Evolutionary conservation across 2,888 invertebrate species (phyloP).

Genomic region (Coelogynopora nodosa): DNA sequence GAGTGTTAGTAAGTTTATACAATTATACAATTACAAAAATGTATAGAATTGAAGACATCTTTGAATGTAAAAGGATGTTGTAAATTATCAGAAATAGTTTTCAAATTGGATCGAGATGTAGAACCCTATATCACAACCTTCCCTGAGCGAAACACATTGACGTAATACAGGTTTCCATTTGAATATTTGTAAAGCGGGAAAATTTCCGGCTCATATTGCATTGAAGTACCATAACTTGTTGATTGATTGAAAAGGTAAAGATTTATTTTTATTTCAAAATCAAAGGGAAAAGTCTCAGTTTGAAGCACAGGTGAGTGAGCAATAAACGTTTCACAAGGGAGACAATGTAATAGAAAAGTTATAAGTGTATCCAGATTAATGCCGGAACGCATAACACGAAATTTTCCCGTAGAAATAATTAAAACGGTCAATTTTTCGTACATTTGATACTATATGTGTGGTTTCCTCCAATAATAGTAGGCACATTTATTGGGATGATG

Average conservation of each 20-base stretch:
- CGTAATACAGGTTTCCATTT: too few relatives aligned
- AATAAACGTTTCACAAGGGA: not conserved
- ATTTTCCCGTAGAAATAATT: not conserved
- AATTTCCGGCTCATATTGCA: too few relatives aligned
- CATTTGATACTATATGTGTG: not conserved
- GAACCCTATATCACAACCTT: not conserved
- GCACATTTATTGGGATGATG: not conserved
- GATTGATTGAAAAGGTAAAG: not conserved
- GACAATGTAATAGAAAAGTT: not conserved
- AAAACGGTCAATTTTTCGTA: not conserved
- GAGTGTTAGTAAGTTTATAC: too few relatives aligned
- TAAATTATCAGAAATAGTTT: not conserved
- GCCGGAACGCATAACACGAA: not conserved
- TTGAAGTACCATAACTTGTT: not conserved
- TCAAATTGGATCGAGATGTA: not conserved
- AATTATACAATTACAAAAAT: too few relatives aligned
- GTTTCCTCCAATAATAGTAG: not conserved
- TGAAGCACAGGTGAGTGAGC: not conserved
- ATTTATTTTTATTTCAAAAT: not conserved
- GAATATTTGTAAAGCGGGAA: too few relatives aligned
- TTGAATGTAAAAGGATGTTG: not conserved
- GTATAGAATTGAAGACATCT: too few relatives aligned
- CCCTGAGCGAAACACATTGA: too few relatives aligned
- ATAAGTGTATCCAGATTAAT: not conserved
- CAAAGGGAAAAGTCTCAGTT: not conserved